Percentiles rank a stretch among this genome's conserved stretches.
These are phyloP conservation scores for Phorcus lineatus DNA, from an alignment of 2,888 invertebrate genomes.

Conservation along the genomic window DNA sequence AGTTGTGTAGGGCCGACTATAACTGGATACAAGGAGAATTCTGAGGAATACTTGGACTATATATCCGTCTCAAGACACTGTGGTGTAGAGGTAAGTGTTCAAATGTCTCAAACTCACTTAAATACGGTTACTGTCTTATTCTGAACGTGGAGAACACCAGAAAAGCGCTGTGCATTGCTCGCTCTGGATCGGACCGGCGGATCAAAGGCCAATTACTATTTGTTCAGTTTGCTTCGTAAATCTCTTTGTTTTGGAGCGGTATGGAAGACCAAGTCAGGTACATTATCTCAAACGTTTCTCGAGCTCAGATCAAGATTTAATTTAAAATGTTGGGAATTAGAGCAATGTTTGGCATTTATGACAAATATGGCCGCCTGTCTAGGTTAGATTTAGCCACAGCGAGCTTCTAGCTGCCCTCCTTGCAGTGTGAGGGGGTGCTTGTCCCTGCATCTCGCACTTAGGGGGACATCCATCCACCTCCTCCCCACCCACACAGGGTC, in stretches of 20 bases:
- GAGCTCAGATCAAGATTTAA: background rate
- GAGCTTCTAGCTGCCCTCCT: background rate
- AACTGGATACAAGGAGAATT: background rate
- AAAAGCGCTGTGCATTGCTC: background rate
- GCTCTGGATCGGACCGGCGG: background rate
- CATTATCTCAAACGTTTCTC: background rate
- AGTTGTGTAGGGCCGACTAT: background rate
- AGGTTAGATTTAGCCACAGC: background rate
- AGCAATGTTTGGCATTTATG: background rate
- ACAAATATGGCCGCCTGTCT: slow-evolving; percentile 8
- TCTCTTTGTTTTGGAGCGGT: background rate
- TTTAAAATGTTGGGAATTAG: background rate
- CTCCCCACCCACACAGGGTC: background rate
- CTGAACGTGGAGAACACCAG: background rate
- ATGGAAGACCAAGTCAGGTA: background rate
- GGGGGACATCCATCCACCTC: background rate
- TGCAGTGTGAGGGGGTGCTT: background rate
- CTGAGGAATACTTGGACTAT: background rate
- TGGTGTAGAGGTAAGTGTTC: background rate
- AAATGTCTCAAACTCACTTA: background rate
- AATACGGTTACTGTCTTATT: background rate
- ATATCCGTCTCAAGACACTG: background rate
- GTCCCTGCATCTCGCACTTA: background rate
- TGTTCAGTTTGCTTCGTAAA: background rate
- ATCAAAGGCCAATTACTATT: background rate